Conservation (phyloP, 53 echinoderm and acorn worm species). For the Mesocentrotus franciscanus region DNA sequence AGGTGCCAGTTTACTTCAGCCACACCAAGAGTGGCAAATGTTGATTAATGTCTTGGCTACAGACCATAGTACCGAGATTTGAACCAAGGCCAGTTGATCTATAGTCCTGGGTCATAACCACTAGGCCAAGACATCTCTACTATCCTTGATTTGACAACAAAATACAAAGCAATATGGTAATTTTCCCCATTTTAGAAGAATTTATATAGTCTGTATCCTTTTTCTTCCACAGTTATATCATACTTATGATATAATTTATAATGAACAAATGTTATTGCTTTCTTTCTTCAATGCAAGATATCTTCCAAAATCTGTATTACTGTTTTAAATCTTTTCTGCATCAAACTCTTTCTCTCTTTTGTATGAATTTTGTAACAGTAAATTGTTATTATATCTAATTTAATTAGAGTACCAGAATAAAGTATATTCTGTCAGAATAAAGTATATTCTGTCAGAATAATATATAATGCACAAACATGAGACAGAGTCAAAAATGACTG, state of each 20-base stretch:
- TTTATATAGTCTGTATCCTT: not conserved
- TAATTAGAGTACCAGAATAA: not conserved
- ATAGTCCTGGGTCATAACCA: not conserved
- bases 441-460: not conserved
- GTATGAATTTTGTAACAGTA: not conserved
- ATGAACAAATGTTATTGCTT: not conserved
- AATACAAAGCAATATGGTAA: not conserved
- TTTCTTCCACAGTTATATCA: not conserved
- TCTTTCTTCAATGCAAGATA: not conserved
- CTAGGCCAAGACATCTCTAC: not conserved
- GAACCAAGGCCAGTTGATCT: not conserved
- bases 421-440: not conserved
- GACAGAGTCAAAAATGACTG: not conserved
- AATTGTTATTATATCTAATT: not conserved
- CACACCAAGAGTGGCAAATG: not conserved
- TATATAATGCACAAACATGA: not conserved
- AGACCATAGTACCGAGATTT: not conserved
- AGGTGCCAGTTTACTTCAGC: not conserved
- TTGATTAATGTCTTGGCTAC: not conserved
- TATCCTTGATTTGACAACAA: not conserved
- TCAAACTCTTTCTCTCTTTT: not conserved
- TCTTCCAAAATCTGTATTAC: not conserved
- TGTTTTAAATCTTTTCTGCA: not conserved
- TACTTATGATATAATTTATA: not conserved
- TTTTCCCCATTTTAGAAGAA: not conserved